phyloP scores from a whole-genome alignment of 2,113 vertebrate species.

The Rhinogobius similis region DNA sequence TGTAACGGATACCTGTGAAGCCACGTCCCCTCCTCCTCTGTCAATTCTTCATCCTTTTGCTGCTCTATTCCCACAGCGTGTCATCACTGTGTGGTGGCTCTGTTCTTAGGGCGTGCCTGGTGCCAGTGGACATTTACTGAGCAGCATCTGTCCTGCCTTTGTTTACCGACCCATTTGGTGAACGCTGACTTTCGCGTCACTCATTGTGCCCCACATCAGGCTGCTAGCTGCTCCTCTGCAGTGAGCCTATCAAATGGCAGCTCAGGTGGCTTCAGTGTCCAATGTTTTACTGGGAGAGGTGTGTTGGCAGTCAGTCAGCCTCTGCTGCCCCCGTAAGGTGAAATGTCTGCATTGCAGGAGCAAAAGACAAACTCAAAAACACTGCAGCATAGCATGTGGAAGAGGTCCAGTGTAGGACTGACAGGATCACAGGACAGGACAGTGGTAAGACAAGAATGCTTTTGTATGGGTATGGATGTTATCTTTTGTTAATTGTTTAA shows the following conservation, averaged over 20 bases:
- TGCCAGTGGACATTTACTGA: constrained; percentile 58
- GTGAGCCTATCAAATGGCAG: constrained; percentile 60
- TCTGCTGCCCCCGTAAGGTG: constrained; percentile 72
- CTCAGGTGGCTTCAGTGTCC: constrained; percentile 48
- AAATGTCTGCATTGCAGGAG: constrained; percentile 40
- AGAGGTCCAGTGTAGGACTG: background rate
- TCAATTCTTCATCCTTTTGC: constrained; percentile 59
- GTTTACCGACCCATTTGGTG: constrained; percentile 70
- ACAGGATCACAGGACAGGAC: background rate
- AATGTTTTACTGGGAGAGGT: constrained; percentile 20
- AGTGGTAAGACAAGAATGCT: background rate
- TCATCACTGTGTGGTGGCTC: constrained; percentile 48
- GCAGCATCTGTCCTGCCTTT: constrained; percentile 68
- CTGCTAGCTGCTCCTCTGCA: constrained; percentile 31
- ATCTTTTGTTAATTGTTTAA: background rate
- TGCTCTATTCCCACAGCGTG: constrained; percentile 57
- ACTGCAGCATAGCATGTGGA: background rate
- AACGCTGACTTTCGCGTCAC: constrained; percentile 71
- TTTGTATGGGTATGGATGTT: background rate
- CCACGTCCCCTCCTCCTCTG: constrained; percentile 27
- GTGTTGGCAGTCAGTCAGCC: constrained; percentile 53
- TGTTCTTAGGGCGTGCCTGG: constrained; percentile 61
- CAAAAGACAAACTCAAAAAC: background rate
- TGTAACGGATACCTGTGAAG: constrained; percentile 68
- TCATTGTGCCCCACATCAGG: constrained; percentile 54